A percentile compares a stretch with the other conserved stretches of the same genome.
phyloP scores from a whole-genome alignment of 2,888 invertebrate species.

The Desoria tigrina region DNA sequence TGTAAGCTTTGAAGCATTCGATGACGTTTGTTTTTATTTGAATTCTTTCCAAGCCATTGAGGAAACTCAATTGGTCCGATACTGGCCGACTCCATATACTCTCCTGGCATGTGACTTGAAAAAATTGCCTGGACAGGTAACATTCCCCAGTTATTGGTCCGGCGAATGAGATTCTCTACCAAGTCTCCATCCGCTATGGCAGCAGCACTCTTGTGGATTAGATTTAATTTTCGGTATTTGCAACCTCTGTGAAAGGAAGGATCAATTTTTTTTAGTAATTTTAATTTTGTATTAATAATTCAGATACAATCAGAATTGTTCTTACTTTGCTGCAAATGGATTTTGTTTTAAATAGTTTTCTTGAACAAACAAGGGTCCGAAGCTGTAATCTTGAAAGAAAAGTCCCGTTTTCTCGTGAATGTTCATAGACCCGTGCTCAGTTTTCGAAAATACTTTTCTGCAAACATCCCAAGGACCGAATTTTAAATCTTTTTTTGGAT shows the following conservation, averaged over 20 bases:
- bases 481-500: conserved; percentile 47
- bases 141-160: conserved; percentile 73
- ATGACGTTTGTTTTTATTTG: conserved; percentile 76
- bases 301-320: too few species aligned
- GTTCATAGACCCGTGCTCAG: conserved; percentile 75
- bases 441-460: conserved; percentile 79
- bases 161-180: conserved; percentile 78
- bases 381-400: conserved; percentile 95
- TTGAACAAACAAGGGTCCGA: conserved; percentile 95
- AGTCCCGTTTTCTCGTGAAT: conserved; percentile 81
- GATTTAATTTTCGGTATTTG: conserved; percentile 64
- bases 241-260: conserved; percentile 57
- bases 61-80: conserved; percentile 85
- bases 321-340: conserved; percentile 73
- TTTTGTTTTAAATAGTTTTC: conserved; percentile 87
- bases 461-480: conserved; percentile 89
- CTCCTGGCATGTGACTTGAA: conserved; percentile 87
- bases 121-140: conserved; percentile 84
- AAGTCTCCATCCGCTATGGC: conserved; percentile 83
- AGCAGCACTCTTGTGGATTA: conserved; percentile 79
- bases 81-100: conserved; percentile 77
- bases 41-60: conserved; percentile 94
- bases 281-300: too few species aligned
- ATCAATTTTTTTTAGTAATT: conserved; percentile 8
- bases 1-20: conserved; percentile 80